These are phyloP conservation scores for Platyrinchus mystaceus DNA, from an alignment of 2,797 vertebrate species.

Conservation along the genomic window DNA sequence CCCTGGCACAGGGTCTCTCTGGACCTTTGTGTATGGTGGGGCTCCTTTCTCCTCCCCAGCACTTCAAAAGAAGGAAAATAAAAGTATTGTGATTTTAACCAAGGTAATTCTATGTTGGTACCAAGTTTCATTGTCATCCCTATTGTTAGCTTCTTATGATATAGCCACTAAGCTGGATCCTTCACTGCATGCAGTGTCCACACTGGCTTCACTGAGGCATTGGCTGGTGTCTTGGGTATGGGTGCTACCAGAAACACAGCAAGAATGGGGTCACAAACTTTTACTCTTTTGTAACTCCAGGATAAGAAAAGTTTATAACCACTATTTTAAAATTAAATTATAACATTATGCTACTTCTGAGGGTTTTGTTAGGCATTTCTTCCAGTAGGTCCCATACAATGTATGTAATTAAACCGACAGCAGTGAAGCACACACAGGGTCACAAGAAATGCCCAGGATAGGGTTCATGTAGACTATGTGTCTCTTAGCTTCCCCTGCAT, in stretches of 20 bases:
- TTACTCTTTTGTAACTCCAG: background rate
- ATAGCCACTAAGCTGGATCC: background rate
- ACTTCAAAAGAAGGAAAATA: background rate
- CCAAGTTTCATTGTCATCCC: background rate
- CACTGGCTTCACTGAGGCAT: background rate
- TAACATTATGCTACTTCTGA: background rate
- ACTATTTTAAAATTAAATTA: background rate
- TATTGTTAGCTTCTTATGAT: background rate
- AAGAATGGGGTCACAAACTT: background rate
- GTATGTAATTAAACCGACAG: background rate
- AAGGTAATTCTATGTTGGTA: background rate
- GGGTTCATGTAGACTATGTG: background rate
- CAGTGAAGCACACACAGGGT: background rate
- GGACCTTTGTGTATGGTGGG: background rate
- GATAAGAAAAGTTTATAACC: background rate
- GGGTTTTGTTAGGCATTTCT: background rate
- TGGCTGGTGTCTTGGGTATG: background rate
- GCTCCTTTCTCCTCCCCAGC: background rate
- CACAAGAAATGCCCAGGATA: background rate
- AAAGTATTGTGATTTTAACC: background rate
- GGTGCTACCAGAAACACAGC: background rate
- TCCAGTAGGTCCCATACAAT: background rate
- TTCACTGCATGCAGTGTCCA: background rate
- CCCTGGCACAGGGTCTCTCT: accelerated
- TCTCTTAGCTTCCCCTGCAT: background rate